These are phyloP conservation scores for Festucalex cinctus DNA, from an alignment of 2,113 vertebrate species.

Conservation along the genomic window DNA sequence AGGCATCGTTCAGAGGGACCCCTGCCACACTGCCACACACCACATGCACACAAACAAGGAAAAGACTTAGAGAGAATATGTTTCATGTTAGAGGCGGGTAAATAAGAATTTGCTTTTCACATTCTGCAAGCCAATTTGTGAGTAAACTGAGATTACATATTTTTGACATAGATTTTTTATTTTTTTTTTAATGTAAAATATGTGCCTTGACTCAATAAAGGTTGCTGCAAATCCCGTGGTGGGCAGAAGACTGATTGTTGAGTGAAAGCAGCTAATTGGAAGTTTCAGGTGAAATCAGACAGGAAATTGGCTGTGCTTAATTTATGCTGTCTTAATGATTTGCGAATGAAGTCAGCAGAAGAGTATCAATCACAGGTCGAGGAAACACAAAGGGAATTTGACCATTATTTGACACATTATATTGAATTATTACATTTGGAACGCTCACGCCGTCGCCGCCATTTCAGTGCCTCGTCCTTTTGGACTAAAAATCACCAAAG, in stretches of 20 bases:
- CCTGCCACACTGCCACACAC: conserved; percentile 39
- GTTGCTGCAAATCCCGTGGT: conserved; percentile 33
- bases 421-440: conserved; percentile 30
- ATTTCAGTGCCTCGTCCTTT: background rate
- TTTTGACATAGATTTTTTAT: too few species aligned
- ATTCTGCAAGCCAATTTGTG: background rate
- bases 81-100: conserved; percentile 20
- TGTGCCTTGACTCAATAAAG: conserved; percentile 1
- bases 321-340: conserved; percentile 37
- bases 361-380: conserved; percentile 31
- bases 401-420: conserved; percentile 27
- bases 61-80: background rate
- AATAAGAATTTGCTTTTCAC: conserved; percentile 44
- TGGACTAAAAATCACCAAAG: conserved; percentile 23
- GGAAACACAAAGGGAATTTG: conserved; percentile 37
- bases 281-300: conserved; percentile 54
- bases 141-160: background rate
- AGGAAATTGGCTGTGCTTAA: conserved; percentile 52
- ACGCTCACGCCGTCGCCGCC: conserved; percentile 7
- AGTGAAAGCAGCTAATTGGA: conserved; percentile 58
- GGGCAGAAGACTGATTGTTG: conserved; percentile 45
- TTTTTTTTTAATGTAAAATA: background rate
- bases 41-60: background rate
- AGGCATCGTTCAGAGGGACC: conserved; percentile 42
- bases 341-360: conserved; percentile 18